phyloP scores from a whole-genome alignment of 2,888 invertebrate genomes.

The Temnothorax ravouxi region DNA sequence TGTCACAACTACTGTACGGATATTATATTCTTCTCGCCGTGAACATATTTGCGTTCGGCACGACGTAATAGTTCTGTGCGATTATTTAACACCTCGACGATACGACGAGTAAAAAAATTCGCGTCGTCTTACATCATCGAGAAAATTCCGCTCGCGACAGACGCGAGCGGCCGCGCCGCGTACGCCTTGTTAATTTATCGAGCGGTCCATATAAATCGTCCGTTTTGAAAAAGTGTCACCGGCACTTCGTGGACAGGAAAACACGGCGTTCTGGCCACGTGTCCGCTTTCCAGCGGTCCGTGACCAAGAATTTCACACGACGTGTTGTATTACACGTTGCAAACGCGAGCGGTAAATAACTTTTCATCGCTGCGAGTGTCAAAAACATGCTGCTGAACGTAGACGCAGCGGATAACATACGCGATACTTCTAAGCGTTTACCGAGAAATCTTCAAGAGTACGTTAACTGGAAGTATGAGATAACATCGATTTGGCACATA shows the following conservation, averaged over 20 bases:
- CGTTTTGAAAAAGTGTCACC: conserved; percentile 63
- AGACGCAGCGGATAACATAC: conserved; percentile 66
- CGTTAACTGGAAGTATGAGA: neutral
- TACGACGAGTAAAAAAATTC: conserved; percentile 16
- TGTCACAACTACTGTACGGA: conserved; percentile 13
- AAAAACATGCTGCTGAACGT: conserved; percentile 74
- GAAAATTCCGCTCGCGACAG: conserved; percentile 37
- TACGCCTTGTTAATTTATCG: conserved; percentile 49
- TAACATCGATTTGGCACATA: neutral
- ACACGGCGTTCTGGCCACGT: conserved; percentile 28
- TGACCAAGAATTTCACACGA: conserved; percentile 64
- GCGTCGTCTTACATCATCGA: conserved; percentile 41
- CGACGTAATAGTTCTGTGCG: conserved; percentile 13
- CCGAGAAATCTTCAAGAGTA: neutral
- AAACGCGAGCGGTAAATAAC: conserved; percentile 74
- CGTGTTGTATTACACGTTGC: conserved; percentile 31
- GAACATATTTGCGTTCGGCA: conserved; percentile 9
- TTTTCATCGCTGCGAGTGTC: conserved; percentile 72
- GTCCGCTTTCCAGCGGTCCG: conserved; percentile 59
- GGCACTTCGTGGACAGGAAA: conserved; percentile 12
- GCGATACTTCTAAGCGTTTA: neutral
- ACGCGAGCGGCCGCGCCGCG: neutral
- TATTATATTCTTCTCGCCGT: conserved; percentile 28
- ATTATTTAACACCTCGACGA: conserved; percentile 50
- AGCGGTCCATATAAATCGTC: conserved; percentile 61